These are phyloP conservation scores for Brachystomella parvula DNA, from an alignment of 1,140 invertebrate genomes.

Conservation along the genomic window DNA sequence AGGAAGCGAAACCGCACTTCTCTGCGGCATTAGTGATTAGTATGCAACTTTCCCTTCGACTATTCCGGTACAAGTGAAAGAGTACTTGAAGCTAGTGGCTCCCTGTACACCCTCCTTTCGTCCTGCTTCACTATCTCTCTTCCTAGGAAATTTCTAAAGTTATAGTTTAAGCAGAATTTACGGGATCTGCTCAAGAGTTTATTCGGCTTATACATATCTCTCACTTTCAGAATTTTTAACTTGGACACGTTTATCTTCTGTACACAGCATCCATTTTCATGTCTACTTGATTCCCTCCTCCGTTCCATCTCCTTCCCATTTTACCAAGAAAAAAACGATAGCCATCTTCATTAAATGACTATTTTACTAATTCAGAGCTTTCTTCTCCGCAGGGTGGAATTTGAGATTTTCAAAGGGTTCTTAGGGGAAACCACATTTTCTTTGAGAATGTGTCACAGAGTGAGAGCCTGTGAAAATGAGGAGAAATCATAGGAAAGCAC, in stretches of 20 bases:
- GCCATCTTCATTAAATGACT: neutral
- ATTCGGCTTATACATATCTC: too few species aligned
- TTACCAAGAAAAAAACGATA: too few species aligned
- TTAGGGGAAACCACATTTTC: neutral
- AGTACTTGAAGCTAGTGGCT: too few species aligned
- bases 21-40: slow-evolving; percentile 1
- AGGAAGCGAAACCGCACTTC: slow-evolving; percentile 3
- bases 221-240: too few species aligned
- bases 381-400: neutral
- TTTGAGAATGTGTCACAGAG: too few species aligned
- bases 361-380: neutral
- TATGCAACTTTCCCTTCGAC: slow-evolving; percentile 2
- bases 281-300: slow-evolving; percentile 1
- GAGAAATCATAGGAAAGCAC: neutral
- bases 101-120: too few species aligned
- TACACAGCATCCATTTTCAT: neutral
- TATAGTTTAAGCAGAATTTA: slow-evolving; percentile 7
- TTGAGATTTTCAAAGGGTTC: neutral
- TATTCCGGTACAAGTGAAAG: too few species aligned
- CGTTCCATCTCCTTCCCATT: neutral
- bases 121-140: too few species aligned
- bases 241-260: neutral
- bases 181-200: neutral
- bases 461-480: too few species aligned
- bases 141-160: too few species aligned